A percentile compares a stretch with the other conserved stretches of the same genome.
These are phyloP conservation scores for Ochropleura plecta DNA, from an alignment of 2,888 invertebrate genomes.

Conservation along the genomic window DNA sequence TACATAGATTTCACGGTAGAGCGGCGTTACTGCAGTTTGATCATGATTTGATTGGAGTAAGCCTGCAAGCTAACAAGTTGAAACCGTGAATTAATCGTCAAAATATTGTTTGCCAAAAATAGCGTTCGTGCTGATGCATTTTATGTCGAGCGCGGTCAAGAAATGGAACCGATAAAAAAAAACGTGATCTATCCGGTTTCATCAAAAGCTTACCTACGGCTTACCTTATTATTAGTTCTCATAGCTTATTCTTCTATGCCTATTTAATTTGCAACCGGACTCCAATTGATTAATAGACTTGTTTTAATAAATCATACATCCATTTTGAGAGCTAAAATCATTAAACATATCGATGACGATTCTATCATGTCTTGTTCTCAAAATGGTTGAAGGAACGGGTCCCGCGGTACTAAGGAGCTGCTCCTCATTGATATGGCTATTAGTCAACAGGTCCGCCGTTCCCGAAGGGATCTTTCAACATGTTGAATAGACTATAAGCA, in stretches of 20 bases:
- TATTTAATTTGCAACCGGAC: not conserved
- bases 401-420: no score
- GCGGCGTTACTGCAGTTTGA: not conserved
- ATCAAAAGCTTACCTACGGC: not conserved
- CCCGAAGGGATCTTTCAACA: no score
- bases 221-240: not conserved
- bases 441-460: no score
- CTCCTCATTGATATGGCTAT: no score
- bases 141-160: not conserved
- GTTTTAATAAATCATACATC: no score
- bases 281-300: not conserved
- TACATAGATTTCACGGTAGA: not conserved
- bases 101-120: not conserved
- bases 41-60: not conserved
- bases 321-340: no score
- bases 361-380: no score
- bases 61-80: not conserved
- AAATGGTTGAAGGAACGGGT: no score
- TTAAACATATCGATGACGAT: no score
- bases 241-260: not conserved
- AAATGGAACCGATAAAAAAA: not conserved
- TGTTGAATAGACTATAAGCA: no score
- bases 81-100: not conserved
- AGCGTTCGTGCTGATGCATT: not conserved
- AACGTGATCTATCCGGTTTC: not conserved